Base-by-base conservation (phyloP, 2,113 vertebrate genomes). In the Megaleporinus macrocephalus region DNA sequence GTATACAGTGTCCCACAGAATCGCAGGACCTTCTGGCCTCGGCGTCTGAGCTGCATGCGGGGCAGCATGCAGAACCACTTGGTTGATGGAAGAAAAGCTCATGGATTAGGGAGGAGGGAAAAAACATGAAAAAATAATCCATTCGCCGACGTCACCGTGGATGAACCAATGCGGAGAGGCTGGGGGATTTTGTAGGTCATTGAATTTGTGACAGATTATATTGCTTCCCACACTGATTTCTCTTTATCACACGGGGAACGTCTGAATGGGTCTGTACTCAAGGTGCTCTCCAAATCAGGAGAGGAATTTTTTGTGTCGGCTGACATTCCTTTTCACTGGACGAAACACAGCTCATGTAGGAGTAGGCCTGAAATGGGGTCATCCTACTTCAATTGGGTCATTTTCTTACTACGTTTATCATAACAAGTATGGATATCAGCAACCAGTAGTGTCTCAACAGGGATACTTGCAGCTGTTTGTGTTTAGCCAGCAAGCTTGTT, bases 131-230 rank as follows among this genome's bases (percentile, higher is more conserved):
- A 83, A 81, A 76, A 80, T 83, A 88, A 86, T 86, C 83, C 77
- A 69, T 83, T 65, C 49, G n/a, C 33, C 80, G 78, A 86, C 80
- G 78, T 80, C 83, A 86, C 47, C 73, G 49, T 62, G 49, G 70
- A 86, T 80, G 76, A 84, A 41, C 83, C 74, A 83, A 78, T 84
- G 80, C 71, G 11, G 63, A 62, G 44, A 29, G 79, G 76, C 73
- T 29, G 69, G 59, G 71, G 73, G 83, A 83, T 83, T 88, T 88
- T 84, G 73, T 84, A 86, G 82, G 84, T 82, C 84, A 86, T 66
- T 84, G 76, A 68, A 76, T 85, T 73, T 83, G 78, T 82, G 86
- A 83, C 81, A 79, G 84, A 86, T 83, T 84, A 76, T 47, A 84
- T 62, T 44, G 65, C 79, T 78, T 81, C 78, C 84, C 75, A 78